Conservation (phyloP, 2,888 invertebrate genomes). For the Apeira syringaria region DNA sequence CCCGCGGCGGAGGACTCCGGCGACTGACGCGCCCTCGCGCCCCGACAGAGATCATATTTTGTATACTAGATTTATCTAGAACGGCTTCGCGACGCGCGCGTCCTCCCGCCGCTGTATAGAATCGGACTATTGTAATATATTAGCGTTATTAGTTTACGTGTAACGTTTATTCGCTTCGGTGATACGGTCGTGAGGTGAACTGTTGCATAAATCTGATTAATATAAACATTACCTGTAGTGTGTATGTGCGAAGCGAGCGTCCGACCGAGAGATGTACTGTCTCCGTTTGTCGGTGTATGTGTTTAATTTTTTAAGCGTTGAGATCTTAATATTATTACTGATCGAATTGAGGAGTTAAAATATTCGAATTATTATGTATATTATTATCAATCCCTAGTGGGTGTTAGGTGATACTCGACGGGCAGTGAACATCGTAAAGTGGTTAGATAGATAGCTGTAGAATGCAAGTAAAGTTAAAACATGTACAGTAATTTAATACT, state of each 20-base stretch:
- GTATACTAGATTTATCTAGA: background rate
- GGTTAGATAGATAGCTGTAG: conserved; percentile 68
- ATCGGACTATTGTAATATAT: conserved; percentile 51
- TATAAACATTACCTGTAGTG: conserved; percentile 70
- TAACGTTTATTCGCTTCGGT: conserved; percentile 72
- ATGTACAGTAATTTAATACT: conserved; percentile 79
- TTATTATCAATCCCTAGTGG: conserved; percentile 49
- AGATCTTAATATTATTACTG: conserved; percentile 35
- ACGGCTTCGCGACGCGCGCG: background rate
- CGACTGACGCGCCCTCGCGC: conserved; percentile 25
- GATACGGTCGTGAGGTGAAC: conserved; percentile 72
- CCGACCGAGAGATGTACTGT: conserved; percentile 57
- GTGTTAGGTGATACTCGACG: conserved; percentile 43
- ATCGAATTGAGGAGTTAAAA: conserved; percentile 28
- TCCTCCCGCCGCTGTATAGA: conserved; percentile 21
- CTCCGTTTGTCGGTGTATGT: conserved; percentile 45
- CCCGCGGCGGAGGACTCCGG: conserved; percentile 15
- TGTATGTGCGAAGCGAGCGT: conserved; percentile 57
- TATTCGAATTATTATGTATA: conserved; percentile 47
- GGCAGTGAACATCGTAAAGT: conserved; percentile 50
- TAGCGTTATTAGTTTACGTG: conserved; percentile 59
- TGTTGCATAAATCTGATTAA: conserved; percentile 80
- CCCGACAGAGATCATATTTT: background rate
- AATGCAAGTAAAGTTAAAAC: conserved; percentile 64
- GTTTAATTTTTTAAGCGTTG: conserved; percentile 46